Evolutionary conservation across 2,113 vertebrate genomes (phyloP), one percentile per base, ranked within the genome.

Genomic region (Urocynchramus pylzowi): DNA sequence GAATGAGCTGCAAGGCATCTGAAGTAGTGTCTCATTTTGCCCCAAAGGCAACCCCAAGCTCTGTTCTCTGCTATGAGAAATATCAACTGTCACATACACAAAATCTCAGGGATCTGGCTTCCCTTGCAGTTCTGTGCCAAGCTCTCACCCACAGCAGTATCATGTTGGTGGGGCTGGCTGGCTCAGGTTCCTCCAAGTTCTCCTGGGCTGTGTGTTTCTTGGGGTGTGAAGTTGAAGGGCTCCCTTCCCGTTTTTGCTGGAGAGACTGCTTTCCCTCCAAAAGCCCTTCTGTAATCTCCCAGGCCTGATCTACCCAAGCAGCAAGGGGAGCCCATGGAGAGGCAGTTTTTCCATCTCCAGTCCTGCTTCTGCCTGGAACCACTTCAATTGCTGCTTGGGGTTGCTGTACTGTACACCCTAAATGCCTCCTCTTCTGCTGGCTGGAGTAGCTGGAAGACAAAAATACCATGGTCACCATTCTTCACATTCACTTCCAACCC

Each of bases 401-500:
- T 37, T 61, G 56, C n/a, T 80, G 44, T 18, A 6, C 44, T 19
- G 19, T 30, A 35, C 37, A 49, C 13, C 37, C 78, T 60, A 42
- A 75, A 84, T 14, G 41, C 15, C 20, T 50, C 22, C 69, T 83
- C 57, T 68, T 49, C 30, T 77, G 63, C 83, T 84, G 41, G 33
- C 52, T 50, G 26, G 7, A 78, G 56, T 63, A 45, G 65, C 73
- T 84, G 59, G 5, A 28, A 65, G n/a, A 88, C 63, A 90, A 64
- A 77, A 95, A 83, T 27, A 60, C 54, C 22, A 9, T 16, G 60
- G 82, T 85, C 12, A 17, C 61, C 85, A 88, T 89, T 93, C 67
- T 39, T 87, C 57, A 49, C 86, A 80, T 86, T 71, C 44, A 83
- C 23, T 83, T 60, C 63, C 71, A 92, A 41, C 19, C 49, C 67